Evolutionary conservation across 2,113 vertebrate genomes (phyloP).

Genomic region (Carassius carassius): DNA sequence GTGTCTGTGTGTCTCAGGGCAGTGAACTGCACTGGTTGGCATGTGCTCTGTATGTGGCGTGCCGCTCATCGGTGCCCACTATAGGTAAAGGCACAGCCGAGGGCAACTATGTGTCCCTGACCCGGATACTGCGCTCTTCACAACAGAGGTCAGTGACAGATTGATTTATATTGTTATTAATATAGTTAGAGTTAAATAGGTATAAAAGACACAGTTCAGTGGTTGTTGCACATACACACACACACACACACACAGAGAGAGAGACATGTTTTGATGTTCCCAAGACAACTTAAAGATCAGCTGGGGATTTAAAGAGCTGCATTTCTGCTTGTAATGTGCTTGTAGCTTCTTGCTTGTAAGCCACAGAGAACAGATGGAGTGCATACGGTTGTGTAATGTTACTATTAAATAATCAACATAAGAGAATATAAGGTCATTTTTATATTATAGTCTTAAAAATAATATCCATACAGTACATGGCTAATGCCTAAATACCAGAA

Average conservation of each 20-base stretch:
- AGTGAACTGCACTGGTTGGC: slow-evolving; percentile 92
- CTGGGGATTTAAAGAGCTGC: neutral
- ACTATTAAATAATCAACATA: neutral
- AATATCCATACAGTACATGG: neutral
- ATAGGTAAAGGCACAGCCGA: slow-evolving; percentile 86
- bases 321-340: neutral
- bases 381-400: neutral
- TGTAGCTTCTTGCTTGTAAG: neutral
- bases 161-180: neutral
- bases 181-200: neutral
- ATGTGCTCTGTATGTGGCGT: slow-evolving; percentile 91
- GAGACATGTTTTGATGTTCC: neutral
- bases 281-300: slow-evolving; percentile 11
- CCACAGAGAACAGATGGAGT: neutral
- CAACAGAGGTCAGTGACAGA: slow-evolving; percentile 82
- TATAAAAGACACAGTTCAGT: neutral
- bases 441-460: neutral
- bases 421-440: neutral
- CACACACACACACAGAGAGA: neutral
- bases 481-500: too few relatives aligned
- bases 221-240: neutral
- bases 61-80: slow-evolving; percentile 87
- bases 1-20: slow-evolving; percentile 73
- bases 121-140: slow-evolving; percentile 86
- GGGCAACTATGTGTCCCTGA: slow-evolving; percentile 94